Evolutionary conservation across 2,888 invertebrate genomes (phyloP).

Genomic region (Caradrina kadenii): DNA sequence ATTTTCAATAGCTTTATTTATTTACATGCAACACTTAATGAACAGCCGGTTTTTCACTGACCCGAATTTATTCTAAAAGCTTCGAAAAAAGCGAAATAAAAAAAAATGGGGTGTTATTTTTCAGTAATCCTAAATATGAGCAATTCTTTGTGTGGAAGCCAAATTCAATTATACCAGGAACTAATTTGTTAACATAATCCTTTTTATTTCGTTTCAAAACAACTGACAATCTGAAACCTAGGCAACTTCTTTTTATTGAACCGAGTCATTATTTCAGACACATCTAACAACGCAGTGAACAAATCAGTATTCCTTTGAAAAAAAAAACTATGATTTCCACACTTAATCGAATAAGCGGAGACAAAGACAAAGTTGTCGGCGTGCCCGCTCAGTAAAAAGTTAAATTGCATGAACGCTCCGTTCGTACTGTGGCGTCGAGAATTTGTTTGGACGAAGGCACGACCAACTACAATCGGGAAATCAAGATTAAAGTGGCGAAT

Average conservation of each 20-base stretch:
- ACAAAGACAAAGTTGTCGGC: conserved; percentile 76
- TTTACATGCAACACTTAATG: conserved; percentile 41
- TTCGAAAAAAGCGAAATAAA: not conserved
- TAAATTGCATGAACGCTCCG: conserved; percentile 77
- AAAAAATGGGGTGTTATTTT: not conserved
- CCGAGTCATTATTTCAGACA: not conserved
- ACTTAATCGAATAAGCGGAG: conserved; percentile 77
- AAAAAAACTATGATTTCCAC: conserved; percentile 68
- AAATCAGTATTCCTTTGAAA: conserved; percentile 30
- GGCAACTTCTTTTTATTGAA: no score
- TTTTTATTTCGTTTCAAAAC: no score
- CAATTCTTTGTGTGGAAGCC: not conserved
- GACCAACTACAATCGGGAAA: conserved; percentile 59
- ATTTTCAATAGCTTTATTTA: conserved; percentile 49
- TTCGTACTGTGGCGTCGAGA: conserved; percentile 59
- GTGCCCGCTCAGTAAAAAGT: conserved; percentile 78
- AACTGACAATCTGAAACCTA: no score
- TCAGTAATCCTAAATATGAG: conserved; percentile 2
- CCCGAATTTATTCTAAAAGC: conserved; percentile 14
- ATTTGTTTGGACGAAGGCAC: conserved; percentile 67
- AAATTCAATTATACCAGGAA: no score
- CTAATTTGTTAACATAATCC: no score
- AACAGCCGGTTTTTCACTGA: conserved; percentile 30
- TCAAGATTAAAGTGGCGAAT: conserved; percentile 45
- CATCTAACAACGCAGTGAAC: not conserved